phyloP scores from a whole-genome alignment of 1,140 invertebrate genomes.

The Acromyrmex echinatior region DNA sequence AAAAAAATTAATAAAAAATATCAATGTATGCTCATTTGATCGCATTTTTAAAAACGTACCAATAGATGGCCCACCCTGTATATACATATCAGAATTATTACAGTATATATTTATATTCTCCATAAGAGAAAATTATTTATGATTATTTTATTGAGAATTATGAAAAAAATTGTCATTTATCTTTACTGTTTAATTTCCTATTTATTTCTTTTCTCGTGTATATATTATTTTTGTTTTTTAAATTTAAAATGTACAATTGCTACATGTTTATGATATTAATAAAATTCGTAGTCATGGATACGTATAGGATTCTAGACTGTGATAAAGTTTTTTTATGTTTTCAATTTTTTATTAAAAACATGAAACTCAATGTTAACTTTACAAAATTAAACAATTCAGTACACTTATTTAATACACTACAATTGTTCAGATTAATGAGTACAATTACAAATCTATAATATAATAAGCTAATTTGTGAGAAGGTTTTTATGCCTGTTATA shows the following conservation, averaged over 20 bases:
- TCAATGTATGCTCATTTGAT: no score
- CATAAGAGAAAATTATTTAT: no score
- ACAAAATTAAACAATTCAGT: conserved; percentile 25
- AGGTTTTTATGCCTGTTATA: not conserved
- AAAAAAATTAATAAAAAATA: no score
- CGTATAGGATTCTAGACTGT: not conserved
- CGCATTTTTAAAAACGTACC: no score
- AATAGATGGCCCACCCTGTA: no score
- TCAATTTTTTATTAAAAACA: conserved; percentile 10
- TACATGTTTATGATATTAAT: not conserved
- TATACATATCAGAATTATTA: not conserved
- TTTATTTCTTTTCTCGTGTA: no score
- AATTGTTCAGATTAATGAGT: not conserved
- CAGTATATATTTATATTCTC: no score
- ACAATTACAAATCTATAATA: not conserved
- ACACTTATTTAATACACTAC: not conserved
- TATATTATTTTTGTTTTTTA: no score
- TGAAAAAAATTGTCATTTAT: no score
- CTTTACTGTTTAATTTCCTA: no score
- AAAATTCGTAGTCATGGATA: not conserved
- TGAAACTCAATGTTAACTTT: not conserved
- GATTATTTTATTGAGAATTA: no score
- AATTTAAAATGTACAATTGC: not conserved
- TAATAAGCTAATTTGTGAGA: not conserved
- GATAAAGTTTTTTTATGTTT: not conserved